Evolutionary conservation across 1,140 invertebrate genomes (phyloP).

Genomic region (Macrocentrus cingulum): DNA sequence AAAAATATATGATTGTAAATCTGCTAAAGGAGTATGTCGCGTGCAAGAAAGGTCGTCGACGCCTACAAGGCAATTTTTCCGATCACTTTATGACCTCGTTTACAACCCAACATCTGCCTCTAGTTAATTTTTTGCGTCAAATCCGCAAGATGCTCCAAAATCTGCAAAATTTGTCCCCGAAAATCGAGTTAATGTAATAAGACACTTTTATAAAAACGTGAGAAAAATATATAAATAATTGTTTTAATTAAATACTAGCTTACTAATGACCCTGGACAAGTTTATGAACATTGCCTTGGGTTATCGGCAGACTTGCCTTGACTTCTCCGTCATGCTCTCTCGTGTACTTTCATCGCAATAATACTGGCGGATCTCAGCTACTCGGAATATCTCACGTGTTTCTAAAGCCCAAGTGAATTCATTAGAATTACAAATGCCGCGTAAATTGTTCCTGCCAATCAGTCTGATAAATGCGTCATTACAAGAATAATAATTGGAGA

Average conservation of each 20-base stretch:
- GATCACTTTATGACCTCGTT: conserved; percentile 8
- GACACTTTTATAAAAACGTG: no score
- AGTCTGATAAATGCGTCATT: not conserved
- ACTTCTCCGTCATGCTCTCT: not conserved
- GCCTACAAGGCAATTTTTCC: conserved; percentile 9
- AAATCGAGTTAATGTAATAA: no score
- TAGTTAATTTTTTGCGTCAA: not conserved
- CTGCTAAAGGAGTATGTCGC: not conserved
- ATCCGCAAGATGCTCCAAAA: no score
- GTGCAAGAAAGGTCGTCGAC: conserved; percentile 10
- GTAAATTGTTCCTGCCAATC: not conserved
- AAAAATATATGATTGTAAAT: not conserved
- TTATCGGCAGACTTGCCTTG: conserved; percentile 9
- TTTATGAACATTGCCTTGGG: conserved; percentile 9
- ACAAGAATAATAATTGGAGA: not conserved
- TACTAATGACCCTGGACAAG: not conserved
- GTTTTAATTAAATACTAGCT: not conserved
- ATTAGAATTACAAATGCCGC: conserved; percentile 10
- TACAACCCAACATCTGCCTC: not conserved
- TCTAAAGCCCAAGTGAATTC: not conserved
- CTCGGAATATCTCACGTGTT: not conserved
- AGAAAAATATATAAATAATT: no score
- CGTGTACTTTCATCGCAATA: conserved; percentile 2
- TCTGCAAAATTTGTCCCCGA: no score
- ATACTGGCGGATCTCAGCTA: not conserved